Evolutionary conservation across 2,888 invertebrate genomes (phyloP).

Genomic region (Panopea generosa): DNA sequence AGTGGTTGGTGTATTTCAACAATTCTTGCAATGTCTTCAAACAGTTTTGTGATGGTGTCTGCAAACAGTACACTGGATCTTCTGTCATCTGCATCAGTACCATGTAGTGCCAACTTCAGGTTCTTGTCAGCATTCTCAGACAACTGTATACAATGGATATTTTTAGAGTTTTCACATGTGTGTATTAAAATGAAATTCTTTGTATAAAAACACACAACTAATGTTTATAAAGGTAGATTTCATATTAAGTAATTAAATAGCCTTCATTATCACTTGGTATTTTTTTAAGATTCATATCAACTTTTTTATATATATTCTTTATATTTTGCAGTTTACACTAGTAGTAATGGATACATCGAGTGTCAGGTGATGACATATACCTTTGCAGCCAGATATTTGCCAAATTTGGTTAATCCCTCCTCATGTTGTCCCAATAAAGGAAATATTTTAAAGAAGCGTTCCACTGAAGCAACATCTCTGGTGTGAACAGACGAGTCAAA

Average conservation of each 20-base stretch:
- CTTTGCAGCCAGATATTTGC: conserved; percentile 93
- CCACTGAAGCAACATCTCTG: conserved; percentile 95
- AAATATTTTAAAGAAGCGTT: conserved; percentile 98
- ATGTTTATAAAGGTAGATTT: too few species aligned
- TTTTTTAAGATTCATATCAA: too few species aligned
- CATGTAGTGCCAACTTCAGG: conserved; percentile 88
- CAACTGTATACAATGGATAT: conserved; percentile 80
- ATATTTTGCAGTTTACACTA: too few species aligned
- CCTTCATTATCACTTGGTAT: too few species aligned
- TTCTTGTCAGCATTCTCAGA: conserved; percentile 90
- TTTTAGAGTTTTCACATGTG: too few species aligned
- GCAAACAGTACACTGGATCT: conserved; percentile 92
- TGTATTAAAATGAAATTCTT: too few species aligned
- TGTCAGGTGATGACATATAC: too few species aligned
- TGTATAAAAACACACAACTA: too few species aligned
- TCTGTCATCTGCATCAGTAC: conserved; percentile 87
- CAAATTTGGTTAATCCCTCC: conserved; percentile 95
- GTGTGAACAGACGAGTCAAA: conserved; percentile 94
- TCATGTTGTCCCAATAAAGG: conserved; percentile 96
- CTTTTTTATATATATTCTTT: too few species aligned
- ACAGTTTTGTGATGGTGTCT: conserved; percentile 93
- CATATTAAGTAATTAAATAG: too few species aligned
- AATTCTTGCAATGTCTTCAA: conserved; percentile 93
- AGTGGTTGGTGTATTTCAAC: conserved; percentile 95
- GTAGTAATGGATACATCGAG: too few species aligned